These are phyloP conservation scores for Drosophila recens DNA, from an alignment of 2,888 invertebrate genomes.

Conservation along the genomic window DNA sequence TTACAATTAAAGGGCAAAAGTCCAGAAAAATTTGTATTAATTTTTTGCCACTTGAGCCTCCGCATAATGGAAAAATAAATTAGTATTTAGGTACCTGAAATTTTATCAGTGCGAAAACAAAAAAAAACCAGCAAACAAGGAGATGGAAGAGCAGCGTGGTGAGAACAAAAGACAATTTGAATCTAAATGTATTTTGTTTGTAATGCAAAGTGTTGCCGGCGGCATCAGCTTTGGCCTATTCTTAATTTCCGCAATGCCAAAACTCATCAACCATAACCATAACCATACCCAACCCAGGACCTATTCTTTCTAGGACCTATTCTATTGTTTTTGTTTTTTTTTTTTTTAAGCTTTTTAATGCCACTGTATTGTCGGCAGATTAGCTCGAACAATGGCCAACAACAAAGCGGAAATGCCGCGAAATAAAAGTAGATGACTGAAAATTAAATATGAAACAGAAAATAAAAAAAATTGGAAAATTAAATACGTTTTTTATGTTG, in stretches of 20 bases:
- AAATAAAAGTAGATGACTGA: conserved; percentile 25
- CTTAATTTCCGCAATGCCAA: conserved; percentile 65
- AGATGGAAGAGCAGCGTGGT: not conserved
- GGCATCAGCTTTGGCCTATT: conserved; percentile 55
- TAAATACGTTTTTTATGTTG: not conserved
- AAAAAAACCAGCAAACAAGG: not conserved
- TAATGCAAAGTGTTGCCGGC: conserved; percentile 66
- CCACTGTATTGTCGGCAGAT: conserved; percentile 72
- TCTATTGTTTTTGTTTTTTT: conserved; percentile 52
- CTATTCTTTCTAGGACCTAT: not conserved
- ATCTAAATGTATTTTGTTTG: conserved; percentile 63
- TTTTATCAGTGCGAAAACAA: not conserved
- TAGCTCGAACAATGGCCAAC: conserved; percentile 59
- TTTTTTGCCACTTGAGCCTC: conserved; percentile 11
- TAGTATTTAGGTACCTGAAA: conserved; percentile 29
- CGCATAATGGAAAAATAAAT: conserved; percentile 29
- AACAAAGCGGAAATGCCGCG: conserved; percentile 39
- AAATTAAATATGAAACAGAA: conserved; percentile 28
- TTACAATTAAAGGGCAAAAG: conserved; percentile 20
- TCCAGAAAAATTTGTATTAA: conserved; percentile 3
- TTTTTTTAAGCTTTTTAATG: conserved; percentile 63
- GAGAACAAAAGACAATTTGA: conserved; percentile 61
- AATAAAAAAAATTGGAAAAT: conserved; percentile 26
- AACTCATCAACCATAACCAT: not conserved
- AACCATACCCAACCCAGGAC: conserved; percentile 1